These are phyloP conservation scores for Phoebastria nigripes DNA, from an alignment of 2,797 vertebrate genomes.

Conservation along the genomic window DNA sequence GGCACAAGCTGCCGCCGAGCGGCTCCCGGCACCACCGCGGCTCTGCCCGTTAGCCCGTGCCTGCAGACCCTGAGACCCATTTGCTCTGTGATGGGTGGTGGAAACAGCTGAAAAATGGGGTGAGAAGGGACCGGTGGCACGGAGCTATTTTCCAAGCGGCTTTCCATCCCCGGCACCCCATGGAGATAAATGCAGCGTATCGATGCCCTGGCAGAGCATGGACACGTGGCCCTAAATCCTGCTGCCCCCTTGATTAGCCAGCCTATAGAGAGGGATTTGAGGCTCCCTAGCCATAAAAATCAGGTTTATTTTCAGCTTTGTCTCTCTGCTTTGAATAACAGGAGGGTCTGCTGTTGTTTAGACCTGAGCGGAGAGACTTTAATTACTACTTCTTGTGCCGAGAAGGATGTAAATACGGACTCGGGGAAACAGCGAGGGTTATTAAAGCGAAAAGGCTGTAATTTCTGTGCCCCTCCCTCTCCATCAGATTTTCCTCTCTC, in stretches of 20 bases:
- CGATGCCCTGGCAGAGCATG: neutral
- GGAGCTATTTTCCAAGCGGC: neutral
- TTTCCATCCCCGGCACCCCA: neutral
- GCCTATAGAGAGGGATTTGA: neutral
- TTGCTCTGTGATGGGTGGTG: neutral
- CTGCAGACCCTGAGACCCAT: neutral
- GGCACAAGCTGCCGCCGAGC: rapidly evolving
- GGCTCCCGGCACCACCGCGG: rapidly evolving
- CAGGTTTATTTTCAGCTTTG: neutral
- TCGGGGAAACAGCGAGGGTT: slow-evolving; percentile 38
- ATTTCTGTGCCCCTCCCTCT: slow-evolving; percentile 55
- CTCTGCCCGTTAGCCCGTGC: rapidly evolving
- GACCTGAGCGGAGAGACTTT: slow-evolving; percentile 6
- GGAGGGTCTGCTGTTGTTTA: slow-evolving; percentile 41
- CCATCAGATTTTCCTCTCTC: slow-evolving; percentile 53
- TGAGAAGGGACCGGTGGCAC: neutral
- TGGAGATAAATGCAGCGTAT: rapidly evolving
- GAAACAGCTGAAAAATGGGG: neutral
- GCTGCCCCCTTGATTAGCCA: neutral
- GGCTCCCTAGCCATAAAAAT: neutral
- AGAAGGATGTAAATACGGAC: slow-evolving; percentile 41
- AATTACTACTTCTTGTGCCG: slow-evolving; percentile 9
- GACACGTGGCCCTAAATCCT: neutral
- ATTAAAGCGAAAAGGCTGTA: slow-evolving; percentile 56
- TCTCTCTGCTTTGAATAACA: neutral